Percentiles rank a stretch among this genome's conserved stretches.
Evolutionary conservation across 2,113 vertebrate genomes (phyloP).

Genomic region (Megaceryle torquata): DNA sequence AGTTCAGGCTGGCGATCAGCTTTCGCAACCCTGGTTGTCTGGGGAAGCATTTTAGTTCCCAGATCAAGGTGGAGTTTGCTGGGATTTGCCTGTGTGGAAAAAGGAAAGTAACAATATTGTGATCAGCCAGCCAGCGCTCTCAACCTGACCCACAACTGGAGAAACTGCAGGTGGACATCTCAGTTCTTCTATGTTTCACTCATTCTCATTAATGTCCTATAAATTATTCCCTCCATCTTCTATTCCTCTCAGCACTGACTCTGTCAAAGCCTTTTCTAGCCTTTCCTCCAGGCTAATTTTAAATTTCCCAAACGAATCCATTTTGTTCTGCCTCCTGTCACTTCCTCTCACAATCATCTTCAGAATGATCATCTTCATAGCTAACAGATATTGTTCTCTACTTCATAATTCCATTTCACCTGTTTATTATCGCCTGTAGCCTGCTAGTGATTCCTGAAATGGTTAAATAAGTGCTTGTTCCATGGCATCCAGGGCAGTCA

Average conservation of each 20-base stretch:
- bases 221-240: not conserved
- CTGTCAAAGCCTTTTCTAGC: not conserved
- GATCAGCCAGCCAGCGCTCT: not conserved
- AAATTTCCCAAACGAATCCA: not conserved
- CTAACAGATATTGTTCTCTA: not conserved
- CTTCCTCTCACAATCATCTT: not conserved
- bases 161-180: not conserved
- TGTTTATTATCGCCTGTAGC: not conserved
- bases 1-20: conserved; percentile 88
- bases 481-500: not conserved
- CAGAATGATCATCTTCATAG: not conserved
- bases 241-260: not conserved
- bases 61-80: conserved; percentile 76
- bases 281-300: conserved; percentile 13
- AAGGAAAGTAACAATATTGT: not conserved
- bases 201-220: not conserved
- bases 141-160: not conserved
- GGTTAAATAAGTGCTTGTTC: not conserved
- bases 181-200: not conserved
- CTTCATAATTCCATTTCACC: not conserved
- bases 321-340: not conserved
- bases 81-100: conserved; percentile 78
- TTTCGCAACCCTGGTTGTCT: conserved; percentile 75
- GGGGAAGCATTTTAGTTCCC: conserved; percentile 80
- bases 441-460: not conserved